Percentiles rank a stretch among this genome's conserved stretches.
Evolutionary conservation across 2,888 invertebrate species (phyloP).

Genomic region (Apamea epomidion): DNA sequence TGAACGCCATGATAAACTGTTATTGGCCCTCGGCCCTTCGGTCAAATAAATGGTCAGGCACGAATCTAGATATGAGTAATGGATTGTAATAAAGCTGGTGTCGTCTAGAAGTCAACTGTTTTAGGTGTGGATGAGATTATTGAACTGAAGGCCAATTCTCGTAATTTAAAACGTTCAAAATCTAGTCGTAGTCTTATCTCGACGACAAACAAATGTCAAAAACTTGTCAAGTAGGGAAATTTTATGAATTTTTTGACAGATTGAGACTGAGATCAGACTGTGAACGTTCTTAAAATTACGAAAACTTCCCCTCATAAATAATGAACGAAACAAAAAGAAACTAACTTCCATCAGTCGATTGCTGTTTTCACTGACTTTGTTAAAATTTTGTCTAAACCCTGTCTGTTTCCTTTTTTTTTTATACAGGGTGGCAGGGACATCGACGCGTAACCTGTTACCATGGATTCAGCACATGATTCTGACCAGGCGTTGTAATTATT

Average conservation of each 20-base stretch:
- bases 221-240: too few species aligned
- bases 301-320: neutral
- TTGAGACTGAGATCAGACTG: too few species aligned
- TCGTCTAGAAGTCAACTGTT: conserved; percentile 36
- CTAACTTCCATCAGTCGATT: neutral
- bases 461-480: too few species aligned
- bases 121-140: conserved; percentile 15
- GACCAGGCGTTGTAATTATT: fast-evolving
- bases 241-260: too few species aligned
- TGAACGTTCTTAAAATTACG: too few species aligned
- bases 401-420: too few species aligned
- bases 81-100: conserved; percentile 68
- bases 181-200: too few species aligned
- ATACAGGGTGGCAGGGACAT: too few species aligned
- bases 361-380: neutral
- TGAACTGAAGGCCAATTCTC: neutral
- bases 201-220: too few species aligned
- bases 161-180: too few species aligned
- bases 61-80: conserved; percentile 72
- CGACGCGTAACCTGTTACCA: too few species aligned
- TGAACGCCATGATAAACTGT: conserved; percentile 74
- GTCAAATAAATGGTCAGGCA: conserved; percentile 72
- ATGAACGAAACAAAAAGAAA: neutral
- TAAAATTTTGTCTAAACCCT: neutral
- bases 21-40: conserved; percentile 73